These are phyloP conservation scores for Leucoraja ocellata DNA, from an alignment of 2,797 vertebrate species.

Conservation along the genomic window DNA sequence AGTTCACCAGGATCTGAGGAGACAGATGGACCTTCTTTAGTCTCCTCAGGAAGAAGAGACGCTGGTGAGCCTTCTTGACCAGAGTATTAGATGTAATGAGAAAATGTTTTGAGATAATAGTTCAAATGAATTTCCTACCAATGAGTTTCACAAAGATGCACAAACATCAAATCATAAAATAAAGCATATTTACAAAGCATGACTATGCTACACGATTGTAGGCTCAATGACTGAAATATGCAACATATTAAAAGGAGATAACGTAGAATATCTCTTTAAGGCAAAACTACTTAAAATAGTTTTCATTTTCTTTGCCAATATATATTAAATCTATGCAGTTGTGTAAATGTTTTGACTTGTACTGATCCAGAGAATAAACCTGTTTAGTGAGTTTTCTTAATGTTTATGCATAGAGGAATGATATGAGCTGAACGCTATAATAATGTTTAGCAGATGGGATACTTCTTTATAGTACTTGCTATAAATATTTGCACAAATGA, in stretches of 20 bases:
- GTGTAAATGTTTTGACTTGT: slow-evolving; percentile 67
- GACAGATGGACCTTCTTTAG: no score
- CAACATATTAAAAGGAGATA: slow-evolving; percentile 49
- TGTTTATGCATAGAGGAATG: slow-evolving; percentile 64
- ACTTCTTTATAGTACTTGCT: slow-evolving; percentile 65
- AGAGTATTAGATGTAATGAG: neutral
- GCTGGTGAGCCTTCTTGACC: no score
- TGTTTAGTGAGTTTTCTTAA: slow-evolving; percentile 60
- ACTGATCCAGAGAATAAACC: slow-evolving; percentile 63
- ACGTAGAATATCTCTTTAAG: slow-evolving; percentile 49
- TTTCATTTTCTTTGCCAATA: slow-evolving; percentile 50
- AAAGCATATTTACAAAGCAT: neutral
- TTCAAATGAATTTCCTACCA: neutral
- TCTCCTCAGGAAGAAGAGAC: no score
- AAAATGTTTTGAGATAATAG: neutral
- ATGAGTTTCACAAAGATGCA: neutral
- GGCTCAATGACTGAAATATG: slow-evolving; percentile 38
- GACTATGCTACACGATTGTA: neutral
- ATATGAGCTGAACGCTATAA: slow-evolving; percentile 55
- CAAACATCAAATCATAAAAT: neutral
- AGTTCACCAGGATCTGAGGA: no score
- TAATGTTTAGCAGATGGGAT: slow-evolving; percentile 56
- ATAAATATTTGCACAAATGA: slow-evolving; percentile 67
- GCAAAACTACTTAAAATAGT: slow-evolving; percentile 52
- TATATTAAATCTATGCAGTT: slow-evolving; percentile 55